Evolutionary conservation across 2,797 vertebrate species (phyloP).

Genomic region (Cynopterus sphinx): DNA sequence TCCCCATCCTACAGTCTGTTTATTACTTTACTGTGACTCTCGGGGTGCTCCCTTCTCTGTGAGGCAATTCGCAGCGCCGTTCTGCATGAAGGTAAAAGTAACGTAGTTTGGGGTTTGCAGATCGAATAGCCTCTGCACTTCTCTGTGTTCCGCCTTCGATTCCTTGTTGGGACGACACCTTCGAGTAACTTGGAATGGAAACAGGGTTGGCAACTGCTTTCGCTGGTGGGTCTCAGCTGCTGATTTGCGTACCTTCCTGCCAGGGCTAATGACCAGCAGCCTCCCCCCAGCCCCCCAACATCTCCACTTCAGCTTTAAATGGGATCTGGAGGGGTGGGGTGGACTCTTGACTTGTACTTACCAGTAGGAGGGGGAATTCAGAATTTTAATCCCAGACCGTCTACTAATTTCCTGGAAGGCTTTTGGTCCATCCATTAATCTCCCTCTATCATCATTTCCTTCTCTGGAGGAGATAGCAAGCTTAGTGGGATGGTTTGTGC

Average conservation of each 20-base stretch:
- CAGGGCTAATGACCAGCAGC: neutral
- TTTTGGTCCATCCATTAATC: slow-evolving; percentile 74
- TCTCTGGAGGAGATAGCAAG: slow-evolving; percentile 72
- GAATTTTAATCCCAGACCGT: slow-evolving; percentile 72
- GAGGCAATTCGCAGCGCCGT: neutral
- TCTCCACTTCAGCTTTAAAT: neutral
- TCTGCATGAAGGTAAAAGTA: neutral
- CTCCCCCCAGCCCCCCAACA: neutral
- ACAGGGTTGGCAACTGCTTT: neutral
- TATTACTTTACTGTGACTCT: neutral
- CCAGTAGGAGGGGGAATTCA: slow-evolving; percentile 74
- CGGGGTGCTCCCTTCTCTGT: neutral
- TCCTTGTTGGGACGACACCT: neutral
- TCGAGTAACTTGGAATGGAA: neutral
- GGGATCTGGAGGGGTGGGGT: neutral
- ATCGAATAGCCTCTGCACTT: neutral
- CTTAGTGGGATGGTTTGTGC: slow-evolving; percentile 77
- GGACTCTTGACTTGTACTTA: slow-evolving; percentile 50
- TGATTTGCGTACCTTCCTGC: neutral
- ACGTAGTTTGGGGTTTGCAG: neutral
- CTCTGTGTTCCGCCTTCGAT: neutral
- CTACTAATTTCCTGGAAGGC: slow-evolving; percentile 77
- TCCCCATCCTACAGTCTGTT: neutral
- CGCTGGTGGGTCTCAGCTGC: neutral
- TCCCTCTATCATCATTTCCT: slow-evolving; percentile 74